A percentile compares a stretch with the other conserved stretches of the same genome.
These are phyloP conservation scores for Dysdera silvatica DNA, from an alignment of 1,140 invertebrate genomes.

Conservation along the genomic window DNA sequence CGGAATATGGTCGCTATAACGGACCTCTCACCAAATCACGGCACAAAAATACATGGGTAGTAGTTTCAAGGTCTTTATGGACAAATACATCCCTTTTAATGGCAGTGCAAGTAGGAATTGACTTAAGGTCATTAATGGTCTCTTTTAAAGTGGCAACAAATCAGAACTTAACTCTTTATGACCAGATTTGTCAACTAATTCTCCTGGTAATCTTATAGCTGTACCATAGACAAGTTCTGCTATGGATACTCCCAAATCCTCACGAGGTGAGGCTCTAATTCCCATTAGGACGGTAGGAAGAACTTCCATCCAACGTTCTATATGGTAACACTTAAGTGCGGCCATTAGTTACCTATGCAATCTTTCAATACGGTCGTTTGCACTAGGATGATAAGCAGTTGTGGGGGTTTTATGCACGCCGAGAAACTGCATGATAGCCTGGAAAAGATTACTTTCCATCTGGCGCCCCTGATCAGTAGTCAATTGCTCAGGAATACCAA, in stretches of 20 bases:
- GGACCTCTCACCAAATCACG: neutral
- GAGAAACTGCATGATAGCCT: slow-evolving; percentile 16
- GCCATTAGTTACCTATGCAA: slow-evolving; percentile 44
- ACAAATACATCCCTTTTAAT: neutral
- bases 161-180: neutral
- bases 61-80: neutral
- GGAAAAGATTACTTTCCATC: slow-evolving; percentile 40
- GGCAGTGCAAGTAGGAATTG: neutral
- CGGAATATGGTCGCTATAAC: neutral
- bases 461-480: slow-evolving; percentile 45
- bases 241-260: slow-evolving; percentile 30
- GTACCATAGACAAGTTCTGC: slow-evolving; percentile 35
- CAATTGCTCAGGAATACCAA: slow-evolving; percentile 35
- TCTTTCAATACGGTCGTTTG: slow-evolving; percentile 42
- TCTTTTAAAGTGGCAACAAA: neutral
- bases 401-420: slow-evolving; percentile 5
- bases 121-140: neutral
- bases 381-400: slow-evolving; percentile 34
- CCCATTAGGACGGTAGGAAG: slow-evolving; percentile 43
- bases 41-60: neutral
- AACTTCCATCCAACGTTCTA: slow-evolving; percentile 36
- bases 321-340: slow-evolving; percentile 26
- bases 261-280: slow-evolving; percentile 34
- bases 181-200: neutral
- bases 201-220: no score